Evolutionary conservation across 2,888 invertebrate genomes (phyloP).

Genomic region (Andrena trimmerana): DNA sequence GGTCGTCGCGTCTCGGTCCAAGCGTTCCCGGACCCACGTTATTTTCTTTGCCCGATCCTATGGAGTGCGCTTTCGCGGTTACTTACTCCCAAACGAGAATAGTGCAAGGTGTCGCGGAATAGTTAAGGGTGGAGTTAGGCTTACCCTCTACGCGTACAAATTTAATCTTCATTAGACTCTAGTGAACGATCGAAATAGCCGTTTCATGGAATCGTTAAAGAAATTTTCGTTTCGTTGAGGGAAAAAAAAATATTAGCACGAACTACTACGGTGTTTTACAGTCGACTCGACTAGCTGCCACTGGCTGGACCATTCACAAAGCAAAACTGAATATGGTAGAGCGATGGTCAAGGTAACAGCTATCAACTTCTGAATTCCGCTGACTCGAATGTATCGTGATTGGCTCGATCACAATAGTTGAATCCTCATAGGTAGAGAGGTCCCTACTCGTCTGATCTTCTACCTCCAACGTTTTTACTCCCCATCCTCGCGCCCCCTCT

Average conservation of each 20-base stretch:
- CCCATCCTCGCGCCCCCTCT: not conserved
- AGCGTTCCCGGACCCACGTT: conserved; percentile 69
- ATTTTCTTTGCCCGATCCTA: conserved; percentile 67
- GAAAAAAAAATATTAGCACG: not conserved
- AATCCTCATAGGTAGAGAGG: conserved; percentile 51
- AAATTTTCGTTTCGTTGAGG: not conserved
- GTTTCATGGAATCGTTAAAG: not conserved
- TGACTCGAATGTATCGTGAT: conserved; percentile 83
- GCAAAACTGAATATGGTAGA: conserved; percentile 57
- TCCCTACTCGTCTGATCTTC: conserved; percentile 28
- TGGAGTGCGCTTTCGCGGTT: conserved; percentile 65
- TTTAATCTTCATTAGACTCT: not conserved
- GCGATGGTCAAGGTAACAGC: conserved; percentile 78
- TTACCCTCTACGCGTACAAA: not conserved
- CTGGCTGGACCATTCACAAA: conserved; percentile 72
- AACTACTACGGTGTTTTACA: not conserved
- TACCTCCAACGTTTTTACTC: not conserved
- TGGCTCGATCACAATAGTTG: conserved; percentile 85
- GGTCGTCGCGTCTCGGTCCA: conserved; percentile 80
- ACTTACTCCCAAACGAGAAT: conserved; percentile 27
- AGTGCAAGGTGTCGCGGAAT: conserved; percentile 6
- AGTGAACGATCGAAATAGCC: not conserved
- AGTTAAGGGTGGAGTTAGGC: not conserved
- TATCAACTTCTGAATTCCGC: conserved; percentile 78
- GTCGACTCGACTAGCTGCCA: not conserved